These are phyloP conservation scores for Sebastes matsubarae DNA, from an alignment of 2,797 vertebrate species.

Conservation along the genomic window DNA sequence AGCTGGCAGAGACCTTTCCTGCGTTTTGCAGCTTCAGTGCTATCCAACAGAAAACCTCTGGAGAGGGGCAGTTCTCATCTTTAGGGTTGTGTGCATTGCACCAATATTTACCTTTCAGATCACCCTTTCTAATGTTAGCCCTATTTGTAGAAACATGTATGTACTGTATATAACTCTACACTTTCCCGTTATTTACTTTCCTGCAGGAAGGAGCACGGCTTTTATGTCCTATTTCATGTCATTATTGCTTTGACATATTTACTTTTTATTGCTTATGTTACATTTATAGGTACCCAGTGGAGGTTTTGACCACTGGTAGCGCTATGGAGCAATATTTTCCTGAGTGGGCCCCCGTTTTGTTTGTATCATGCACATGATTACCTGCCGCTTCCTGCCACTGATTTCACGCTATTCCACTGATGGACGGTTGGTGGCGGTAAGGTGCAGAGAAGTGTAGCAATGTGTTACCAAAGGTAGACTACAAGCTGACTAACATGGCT, in stretches of 20 bases:
- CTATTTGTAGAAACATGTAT: not conserved
- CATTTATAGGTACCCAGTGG: not conserved
- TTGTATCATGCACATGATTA: not conserved
- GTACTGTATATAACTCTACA: not conserved
- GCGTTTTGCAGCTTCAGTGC: constrained; percentile 50
- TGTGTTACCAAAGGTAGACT: not conserved
- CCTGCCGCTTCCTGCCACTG: not conserved
- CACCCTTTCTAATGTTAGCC: not conserved
- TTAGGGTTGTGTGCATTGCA: constrained; percentile 45
- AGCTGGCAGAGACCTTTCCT: constrained; percentile 50
- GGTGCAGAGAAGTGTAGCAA: not conserved
- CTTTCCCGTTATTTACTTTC: not conserved
- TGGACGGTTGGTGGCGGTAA: not conserved
- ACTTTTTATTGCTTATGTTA: not conserved
- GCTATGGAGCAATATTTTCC: not conserved
- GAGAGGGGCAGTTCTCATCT: constrained; percentile 33
- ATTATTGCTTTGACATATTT: not conserved
- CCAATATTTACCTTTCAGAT: constrained; percentile 23
- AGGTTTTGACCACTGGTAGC: not conserved
- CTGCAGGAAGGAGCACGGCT: not conserved
- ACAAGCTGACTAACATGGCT: not conserved
- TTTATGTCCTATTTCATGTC: not conserved
- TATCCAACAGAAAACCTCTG: constrained; percentile 34
- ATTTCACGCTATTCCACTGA: not conserved
- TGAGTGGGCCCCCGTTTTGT: not conserved